Evolutionary conservation across 2,888 invertebrate species (phyloP), one percentile per base, ranked within the genome.

Genomic region (Sipunculus nudus): DNA sequence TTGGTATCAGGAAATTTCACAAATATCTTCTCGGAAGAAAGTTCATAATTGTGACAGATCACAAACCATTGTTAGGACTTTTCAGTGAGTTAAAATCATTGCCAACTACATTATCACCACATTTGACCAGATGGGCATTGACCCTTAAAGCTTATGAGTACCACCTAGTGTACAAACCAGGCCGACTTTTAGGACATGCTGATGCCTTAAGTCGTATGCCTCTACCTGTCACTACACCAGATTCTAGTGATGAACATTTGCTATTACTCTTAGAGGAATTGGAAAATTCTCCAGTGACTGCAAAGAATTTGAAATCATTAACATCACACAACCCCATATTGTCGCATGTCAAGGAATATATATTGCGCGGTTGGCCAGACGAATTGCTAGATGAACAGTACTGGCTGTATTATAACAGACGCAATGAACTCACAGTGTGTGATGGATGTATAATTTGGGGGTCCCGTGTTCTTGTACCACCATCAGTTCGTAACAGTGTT

Each of bases 101-200:
- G 74, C 58, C 77, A 70, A 38, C 66, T 59, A 68, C 73, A 32
- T 73, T 75, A 19, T 72, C 79, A 5, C 72, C 76, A 29, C 59
- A 78, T 29, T 60, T 80, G 52, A 77, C 77, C 62, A 59, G 78
- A 32, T 80, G 73, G 70, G 76, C 78, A 10, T 32, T 54, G 13
- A 49, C 32, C n/a, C 13, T 54, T 10, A 16, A n/a, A 16, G 53
- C 13, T n/a, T 53, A 53, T 21, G 23, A 39, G n/a, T 53, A 43
- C 19, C 8, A 43, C 10, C 8, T 53, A 4, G 25, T 13, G n/a
- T 41, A 23, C 28, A 40, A 28, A 28, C 23, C 39, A 23, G 53
- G 53, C 21, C 8, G 5, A 13, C 8, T 8, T 13, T 8, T 23
- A 5, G 39, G 23, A 8, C 8, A 39, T 41, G 53, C 53, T 13